These are phyloP conservation scores for Tetragonula carbonaria DNA, from an alignment of 2,888 invertebrate genomes.

Conservation along the genomic window DNA sequence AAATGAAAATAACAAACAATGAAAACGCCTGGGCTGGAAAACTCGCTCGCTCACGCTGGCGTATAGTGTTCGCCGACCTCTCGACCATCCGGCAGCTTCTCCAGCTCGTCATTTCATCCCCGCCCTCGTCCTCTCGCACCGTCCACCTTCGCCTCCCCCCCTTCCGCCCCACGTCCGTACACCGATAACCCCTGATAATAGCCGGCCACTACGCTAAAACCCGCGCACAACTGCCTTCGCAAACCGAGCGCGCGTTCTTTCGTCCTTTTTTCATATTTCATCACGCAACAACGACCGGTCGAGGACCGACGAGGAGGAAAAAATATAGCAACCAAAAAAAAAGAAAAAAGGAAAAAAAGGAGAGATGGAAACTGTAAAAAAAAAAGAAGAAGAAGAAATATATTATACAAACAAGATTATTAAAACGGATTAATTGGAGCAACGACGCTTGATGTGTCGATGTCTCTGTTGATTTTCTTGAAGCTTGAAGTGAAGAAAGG, in stretches of 20 bases:
- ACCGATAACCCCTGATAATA: constrained; percentile 79
- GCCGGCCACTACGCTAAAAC: constrained; percentile 50
- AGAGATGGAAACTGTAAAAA: not conserved
- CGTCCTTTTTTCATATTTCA: constrained; percentile 33
- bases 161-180: constrained; percentile 21
- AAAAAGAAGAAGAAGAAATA: not conserved
- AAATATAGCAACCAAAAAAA: constrained; percentile 26
- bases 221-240: constrained; percentile 21
- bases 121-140: constrained; percentile 41
- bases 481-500: too few relatives aligned
- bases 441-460: constrained; percentile 38
- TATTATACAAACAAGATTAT: constrained; percentile 36
- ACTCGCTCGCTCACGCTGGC: constrained; percentile 59
- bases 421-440: constrained; percentile 64
- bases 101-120: constrained; percentile 37
- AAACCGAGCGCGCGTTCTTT: constrained; percentile 16
- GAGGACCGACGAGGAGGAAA: constrained; percentile 13
- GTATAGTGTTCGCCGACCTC: constrained; percentile 74
- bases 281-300: constrained; percentile 14
- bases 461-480: not conserved
- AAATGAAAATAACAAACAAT: not conserved
- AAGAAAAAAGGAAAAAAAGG: constrained; percentile 29
- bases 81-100: constrained; percentile 54
- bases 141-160: constrained; percentile 44
- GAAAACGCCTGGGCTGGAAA: not conserved